Percentiles rank a stretch among this genome's conserved stretches.
Conservation (phyloP, 2,888 invertebrate genomes). For the Agrotis puta region DNA sequence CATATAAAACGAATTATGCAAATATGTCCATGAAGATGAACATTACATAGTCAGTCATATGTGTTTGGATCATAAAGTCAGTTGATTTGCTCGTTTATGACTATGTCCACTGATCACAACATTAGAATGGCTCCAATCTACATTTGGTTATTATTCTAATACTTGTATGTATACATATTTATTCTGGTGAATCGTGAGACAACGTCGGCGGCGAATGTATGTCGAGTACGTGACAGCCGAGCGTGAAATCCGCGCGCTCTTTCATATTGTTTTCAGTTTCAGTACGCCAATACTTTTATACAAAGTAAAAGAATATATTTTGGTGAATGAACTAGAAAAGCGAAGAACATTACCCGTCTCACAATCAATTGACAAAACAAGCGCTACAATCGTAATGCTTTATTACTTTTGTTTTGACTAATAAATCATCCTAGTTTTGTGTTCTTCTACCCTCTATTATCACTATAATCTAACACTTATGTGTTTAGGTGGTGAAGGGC, state of each 20-base stretch:
- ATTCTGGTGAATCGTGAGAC: constrained; percentile 37
- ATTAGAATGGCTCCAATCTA: constrained; percentile 25
- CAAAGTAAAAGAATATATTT: constrained; percentile 17
- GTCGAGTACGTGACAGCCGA: constrained; percentile 50
- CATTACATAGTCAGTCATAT: constrained; percentile 23
- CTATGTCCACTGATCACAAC: constrained; percentile 41
- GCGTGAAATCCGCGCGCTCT: constrained; percentile 36
- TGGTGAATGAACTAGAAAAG: not conserved
- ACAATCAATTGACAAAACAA: constrained; percentile 2
- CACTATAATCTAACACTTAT: too few relatives aligned
- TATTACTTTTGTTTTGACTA: constrained; percentile 1
- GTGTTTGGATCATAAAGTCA: constrained; percentile 40
- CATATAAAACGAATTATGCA: constrained; percentile 34
- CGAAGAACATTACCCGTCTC: not conserved
- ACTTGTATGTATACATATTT: constrained; percentile 30
- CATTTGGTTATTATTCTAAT: constrained; percentile 39
- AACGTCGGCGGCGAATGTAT: constrained; percentile 42
- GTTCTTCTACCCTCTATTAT: not conserved
- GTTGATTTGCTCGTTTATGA: constrained; percentile 53
- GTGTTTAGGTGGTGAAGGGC: constrained; percentile 93
- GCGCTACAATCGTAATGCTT: not conserved
- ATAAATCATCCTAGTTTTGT: not conserved
- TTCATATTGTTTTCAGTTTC: constrained; percentile 36
- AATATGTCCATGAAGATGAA: constrained; percentile 40
- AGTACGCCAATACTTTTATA: constrained; percentile 26